Evolutionary conservation across 1,140 invertebrate species (phyloP).

Genomic region (Monochamus saltuarius): DNA sequence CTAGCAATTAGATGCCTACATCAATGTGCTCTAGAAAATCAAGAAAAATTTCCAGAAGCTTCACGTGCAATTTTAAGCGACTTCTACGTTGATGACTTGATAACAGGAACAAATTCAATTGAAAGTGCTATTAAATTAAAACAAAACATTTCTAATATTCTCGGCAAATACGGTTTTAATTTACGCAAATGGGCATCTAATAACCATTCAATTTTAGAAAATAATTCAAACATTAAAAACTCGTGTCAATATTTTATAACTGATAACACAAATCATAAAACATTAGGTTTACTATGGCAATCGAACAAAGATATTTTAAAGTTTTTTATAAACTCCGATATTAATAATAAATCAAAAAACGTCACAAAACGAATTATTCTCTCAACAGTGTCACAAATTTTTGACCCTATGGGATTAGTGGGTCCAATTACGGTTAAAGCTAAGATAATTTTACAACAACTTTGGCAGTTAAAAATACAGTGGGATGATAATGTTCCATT

Average conservation of each 20-base stretch:
- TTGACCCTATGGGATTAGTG: constrained; percentile 3
- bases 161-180: neutral
- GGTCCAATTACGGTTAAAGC: neutral
- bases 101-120: constrained; percentile 6
- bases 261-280: neutral
- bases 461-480: neutral
- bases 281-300: neutral
- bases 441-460: neutral
- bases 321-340: too few relatives aligned
- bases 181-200: constrained; percentile 8
- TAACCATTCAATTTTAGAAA: neutral
- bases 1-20: constrained; percentile 32
- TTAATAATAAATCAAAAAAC: neutral
- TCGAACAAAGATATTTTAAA: too few relatives aligned
- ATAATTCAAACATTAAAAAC: neutral
- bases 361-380: neutral
- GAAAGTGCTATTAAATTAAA: neutral
- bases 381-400: neutral
- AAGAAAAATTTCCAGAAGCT: constrained; percentile 11
- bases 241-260: neutral
- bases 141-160: neutral
- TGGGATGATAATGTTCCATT: neutral
- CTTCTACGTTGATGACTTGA: constrained; percentile 45
- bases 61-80: constrained; percentile 23
- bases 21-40: constrained; percentile 24